Base-by-base conservation (phyloP, 2,888 invertebrate species). In the Stenoptilia bipunctidactyla region DNA sequence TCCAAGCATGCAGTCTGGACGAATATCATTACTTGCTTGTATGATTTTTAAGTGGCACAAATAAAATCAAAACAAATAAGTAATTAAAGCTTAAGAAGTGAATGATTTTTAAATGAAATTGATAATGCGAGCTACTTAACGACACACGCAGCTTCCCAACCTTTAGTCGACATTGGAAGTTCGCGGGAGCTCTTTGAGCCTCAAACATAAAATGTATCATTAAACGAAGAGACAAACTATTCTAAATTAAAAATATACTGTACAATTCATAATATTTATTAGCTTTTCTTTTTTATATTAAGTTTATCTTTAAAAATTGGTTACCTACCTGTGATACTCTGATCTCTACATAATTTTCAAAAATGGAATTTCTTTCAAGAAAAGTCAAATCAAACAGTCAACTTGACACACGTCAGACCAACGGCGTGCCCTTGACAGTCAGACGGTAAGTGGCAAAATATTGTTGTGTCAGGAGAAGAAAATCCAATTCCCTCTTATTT, bases 341-440 rank as follows among this genome's bases (percentile, higher is more conserved):
- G 60, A 69, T 62, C 62, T 62, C 60, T 45, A 53, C 52, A 35
- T 34, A 27, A 39, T 44, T 48, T 57, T 58, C 48, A 47, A 75
- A 69, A 66, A 82, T 79, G 77, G 83, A 79, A 65, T 71, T 65
- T 41, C 43, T 69, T 39, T 58, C 72, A n/a, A 69, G 68, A 14
- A 74, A 72, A 66, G 65, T 71, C 36, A 77, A 73, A 45, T 68
- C 69, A 10, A 60, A 65, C 49, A 57, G 60, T 45, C 64, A 73
- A 45, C 44, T 69, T 66, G 75, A 77, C 65, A 50, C 50, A 45
- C 55, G 69, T 66, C 73, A 75, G 45, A 46, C 72, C 56, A 79
- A 77, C 73, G 79, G 77, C 60, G 53, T 66, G 53, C 3, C 20
- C 20, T 8, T 5, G 3, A 5, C 20, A 1, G 34, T 39, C 34